Evolutionary conservation across 2,797 vertebrate genomes (phyloP), one percentile per base, ranked within the genome.

Genomic region (Urocyon cinereoargenteus): DNA sequence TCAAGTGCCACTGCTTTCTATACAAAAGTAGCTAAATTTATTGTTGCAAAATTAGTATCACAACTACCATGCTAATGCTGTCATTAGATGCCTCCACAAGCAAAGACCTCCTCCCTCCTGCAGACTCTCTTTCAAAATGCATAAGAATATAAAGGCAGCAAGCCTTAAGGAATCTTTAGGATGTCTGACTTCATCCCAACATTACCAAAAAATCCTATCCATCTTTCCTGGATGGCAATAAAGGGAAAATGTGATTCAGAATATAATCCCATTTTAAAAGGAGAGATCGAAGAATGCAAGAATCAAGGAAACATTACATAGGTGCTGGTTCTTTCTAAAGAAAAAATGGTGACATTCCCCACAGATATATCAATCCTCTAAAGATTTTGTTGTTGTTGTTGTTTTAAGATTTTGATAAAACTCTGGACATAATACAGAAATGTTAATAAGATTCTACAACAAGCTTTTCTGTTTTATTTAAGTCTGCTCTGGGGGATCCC

Each of bases 1-100:
- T 97, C 53, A 61, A 96, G 95, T 92, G 96, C 14, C 8, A 78
- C 96, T 66, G 72, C 83, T 77, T 97, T 97, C 40, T 45, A 96
- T 70, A 84, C 92, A 93, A 94, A 94, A 72, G 28, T 1, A 66
- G 79, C 72, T 93, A 91, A 97, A 96, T 96, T 94, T 96, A 90
- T 78, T 93, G n/a, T 72, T 90, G 78, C 15, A 31, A 81, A 49
- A 36, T 73, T 87, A 61, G 79, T 24, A 78, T 75, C 87, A 87
- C 77, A 96, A 79, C 49, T 24, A 73, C 40, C 10, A 36, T 1
- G 61, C 90, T 95, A 90, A 91, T 64, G 78, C 57, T 92, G 34
- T 72, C 88, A 87, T 97, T 88, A 96, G 81, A 93, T 62, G 66
- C 40, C 61, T 93, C 51, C 66, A 57, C 21, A 3, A 85, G 59